Base-by-base conservation (phyloP, 2,113 vertebrate species). In the Notechis scutatus region DNA sequence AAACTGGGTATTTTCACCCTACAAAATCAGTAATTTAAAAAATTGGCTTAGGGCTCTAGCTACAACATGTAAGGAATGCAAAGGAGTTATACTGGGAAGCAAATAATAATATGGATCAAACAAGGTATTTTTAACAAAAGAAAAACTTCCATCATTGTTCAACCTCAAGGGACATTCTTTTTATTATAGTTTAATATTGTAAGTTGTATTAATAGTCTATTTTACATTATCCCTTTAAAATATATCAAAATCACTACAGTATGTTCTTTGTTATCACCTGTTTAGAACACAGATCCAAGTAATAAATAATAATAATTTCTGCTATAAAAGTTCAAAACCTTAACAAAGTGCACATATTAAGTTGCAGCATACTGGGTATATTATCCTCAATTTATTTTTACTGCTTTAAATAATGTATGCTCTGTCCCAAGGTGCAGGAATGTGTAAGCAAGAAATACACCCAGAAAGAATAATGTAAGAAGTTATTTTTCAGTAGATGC, bases 401-500 rank as follows among this genome's bases (percentile, higher is more conserved):
- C 20, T 90, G 81, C 55, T 90, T 89, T 55, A 89, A 24, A 92
- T 64, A 88, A 74, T 39, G 5, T 50, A 39, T n/a, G 26, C 29
- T 23, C 39, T 45, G n/a, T 3, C 12, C 24, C 57, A 34, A 94
- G 29, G 8, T 92, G 56, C 52, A 26, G 29, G 39, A 57, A 59
- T 42, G 23, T 39, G n/a, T 92, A 92, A 87, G 54, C 52, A 90
- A 61, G 85, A 42, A 50, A 54, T 42, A 69, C 45, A 56, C 1
- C 23, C 89, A 59, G 64, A 47, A 94, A 94, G 24, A 92, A 95
- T 93, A 93, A 34, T 15, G 91, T n/a, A 92, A 61, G 12, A 85
- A 87, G 39, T 81, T 61, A 93, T 90, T 96, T 26, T 90, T 92
- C 86, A 92, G 87, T 74, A 89, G 54, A 56, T 92, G 93, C 90